Evolutionary conservation across 1,140 invertebrate species (phyloP).

Genomic region (Hestina assimilis): DNA sequence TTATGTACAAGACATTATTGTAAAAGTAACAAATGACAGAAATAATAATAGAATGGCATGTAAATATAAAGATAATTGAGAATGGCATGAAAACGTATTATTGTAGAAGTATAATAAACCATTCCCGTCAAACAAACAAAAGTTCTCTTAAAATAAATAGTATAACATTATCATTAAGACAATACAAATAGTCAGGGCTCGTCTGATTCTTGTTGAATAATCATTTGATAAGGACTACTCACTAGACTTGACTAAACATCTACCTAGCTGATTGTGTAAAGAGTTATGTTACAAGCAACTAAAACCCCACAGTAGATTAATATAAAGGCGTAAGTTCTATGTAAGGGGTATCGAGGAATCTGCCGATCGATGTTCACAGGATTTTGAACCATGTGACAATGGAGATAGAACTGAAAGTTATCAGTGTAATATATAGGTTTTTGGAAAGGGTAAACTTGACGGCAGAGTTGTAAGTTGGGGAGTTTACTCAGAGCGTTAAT

Average conservation of each 20-base stretch:
- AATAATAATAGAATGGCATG: no score
- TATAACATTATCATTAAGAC: conserved; percentile 13
- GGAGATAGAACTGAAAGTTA: background rate
- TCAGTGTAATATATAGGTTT: background rate
- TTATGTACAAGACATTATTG: no score
- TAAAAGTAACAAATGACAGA: no score
- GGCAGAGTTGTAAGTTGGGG: conserved; percentile 17
- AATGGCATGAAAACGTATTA: no score
- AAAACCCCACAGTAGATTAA: background rate
- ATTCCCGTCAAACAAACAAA: background rate
- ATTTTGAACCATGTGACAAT: background rate
- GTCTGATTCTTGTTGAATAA: conserved; percentile 11
- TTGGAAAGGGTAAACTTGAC: conserved; percentile 16
- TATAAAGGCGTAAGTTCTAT: background rate
- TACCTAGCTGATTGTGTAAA: conserved; percentile 5
- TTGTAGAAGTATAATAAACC: background rate
- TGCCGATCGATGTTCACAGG: background rate
- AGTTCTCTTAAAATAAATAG: background rate
- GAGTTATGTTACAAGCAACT: background rate
- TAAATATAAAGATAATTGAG: no score
- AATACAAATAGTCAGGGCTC: conserved; percentile 10
- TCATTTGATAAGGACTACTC: conserved; percentile 22
- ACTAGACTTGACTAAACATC: conserved; percentile 15
- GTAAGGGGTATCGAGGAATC: background rate
- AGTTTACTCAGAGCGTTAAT: conserved; percentile 22